Evolutionary conservation across 1,140 invertebrate species (phyloP).

Genomic region (Drosophila pachea): DNA sequence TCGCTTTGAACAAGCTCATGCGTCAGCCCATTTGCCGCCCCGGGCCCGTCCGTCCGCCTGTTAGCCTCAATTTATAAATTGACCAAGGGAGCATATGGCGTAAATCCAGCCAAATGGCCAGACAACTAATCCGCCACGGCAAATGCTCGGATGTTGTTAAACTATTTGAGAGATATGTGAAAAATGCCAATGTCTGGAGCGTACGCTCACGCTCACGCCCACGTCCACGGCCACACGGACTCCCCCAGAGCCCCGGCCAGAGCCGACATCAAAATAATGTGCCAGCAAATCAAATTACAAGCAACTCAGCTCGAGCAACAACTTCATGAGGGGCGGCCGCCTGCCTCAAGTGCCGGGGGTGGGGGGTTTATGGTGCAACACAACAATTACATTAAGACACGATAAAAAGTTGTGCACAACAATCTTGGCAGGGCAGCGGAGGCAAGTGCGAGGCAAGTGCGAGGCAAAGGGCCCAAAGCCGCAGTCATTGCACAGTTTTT

Average conservation of each 20-base stretch:
- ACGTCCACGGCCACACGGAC: neutral
- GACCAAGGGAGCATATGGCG: slow-evolving; percentile 70
- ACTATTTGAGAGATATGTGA: slow-evolving; percentile 61
- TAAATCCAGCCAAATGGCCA: slow-evolving; percentile 70
- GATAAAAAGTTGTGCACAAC: slow-evolving; percentile 75
- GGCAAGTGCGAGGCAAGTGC: slow-evolving; percentile 17
- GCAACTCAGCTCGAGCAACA: slow-evolving; percentile 23
- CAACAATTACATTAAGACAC: slow-evolving; percentile 78
- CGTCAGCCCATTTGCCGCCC: slow-evolving; percentile 39
- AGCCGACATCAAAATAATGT: slow-evolving; percentile 71
- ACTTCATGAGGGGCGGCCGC: slow-evolving; percentile 17
- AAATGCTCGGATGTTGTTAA: slow-evolving; percentile 70
- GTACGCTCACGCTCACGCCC: neutral
- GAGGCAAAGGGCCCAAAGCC: slow-evolving; percentile 40
- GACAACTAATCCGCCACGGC: slow-evolving; percentile 54
- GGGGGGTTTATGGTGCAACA: slow-evolving; percentile 39
- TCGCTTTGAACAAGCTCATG: slow-evolving; percentile 37
- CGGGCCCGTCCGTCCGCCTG: slow-evolving; percentile 16
- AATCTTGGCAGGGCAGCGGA: slow-evolving; percentile 42
- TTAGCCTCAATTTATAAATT: slow-evolving; percentile 75
- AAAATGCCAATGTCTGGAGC: slow-evolving; percentile 35
- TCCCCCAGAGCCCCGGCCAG: slow-evolving; percentile 7
- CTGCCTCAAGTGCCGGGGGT: neutral
- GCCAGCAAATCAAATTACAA: slow-evolving; percentile 75
- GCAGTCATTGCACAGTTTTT: slow-evolving; percentile 75